Evolutionary conservation across 2,113 vertebrate genomes (phyloP).

Genomic region (Nesogale talazaci): DNA sequence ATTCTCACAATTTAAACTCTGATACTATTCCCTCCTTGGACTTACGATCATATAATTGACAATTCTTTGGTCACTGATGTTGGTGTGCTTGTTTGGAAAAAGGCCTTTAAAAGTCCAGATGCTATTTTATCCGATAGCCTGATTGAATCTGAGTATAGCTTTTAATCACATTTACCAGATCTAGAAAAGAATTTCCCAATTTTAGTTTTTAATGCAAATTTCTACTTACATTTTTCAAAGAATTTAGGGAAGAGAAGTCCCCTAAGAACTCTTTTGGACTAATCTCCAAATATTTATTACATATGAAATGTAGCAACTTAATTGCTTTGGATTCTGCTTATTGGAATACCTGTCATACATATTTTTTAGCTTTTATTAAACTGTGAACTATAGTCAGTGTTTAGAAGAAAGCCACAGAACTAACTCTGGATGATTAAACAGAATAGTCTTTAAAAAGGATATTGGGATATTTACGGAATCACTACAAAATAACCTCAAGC

Average conservation of each 20-base stretch:
- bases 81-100: not conserved
- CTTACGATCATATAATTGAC: too few species aligned
- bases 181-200: not conserved
- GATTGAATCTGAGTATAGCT: not conserved
- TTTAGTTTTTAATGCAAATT: not conserved
- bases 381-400: not conserved
- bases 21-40: too few species aligned
- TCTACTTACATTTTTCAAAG: not conserved
- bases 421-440: constrained; percentile 7
- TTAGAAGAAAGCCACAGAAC: not conserved
- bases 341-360: not conserved
- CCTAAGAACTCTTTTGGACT: not conserved
- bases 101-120: too few species aligned
- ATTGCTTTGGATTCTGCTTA: constrained; percentile 23
- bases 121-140: too few species aligned
- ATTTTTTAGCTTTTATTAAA: not conserved
- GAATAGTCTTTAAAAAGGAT: not conserved
- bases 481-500: not conserved
- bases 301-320: not conserved
- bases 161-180: not conserved
- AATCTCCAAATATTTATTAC: not conserved
- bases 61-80: too few species aligned
- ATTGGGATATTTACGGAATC: not conserved
- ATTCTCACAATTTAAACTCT: too few species aligned
- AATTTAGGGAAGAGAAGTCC: not conserved